These are phyloP conservation scores for Catagonus wagneri DNA, from an alignment of 2,113 vertebrate genomes.

Conservation along the genomic window DNA sequence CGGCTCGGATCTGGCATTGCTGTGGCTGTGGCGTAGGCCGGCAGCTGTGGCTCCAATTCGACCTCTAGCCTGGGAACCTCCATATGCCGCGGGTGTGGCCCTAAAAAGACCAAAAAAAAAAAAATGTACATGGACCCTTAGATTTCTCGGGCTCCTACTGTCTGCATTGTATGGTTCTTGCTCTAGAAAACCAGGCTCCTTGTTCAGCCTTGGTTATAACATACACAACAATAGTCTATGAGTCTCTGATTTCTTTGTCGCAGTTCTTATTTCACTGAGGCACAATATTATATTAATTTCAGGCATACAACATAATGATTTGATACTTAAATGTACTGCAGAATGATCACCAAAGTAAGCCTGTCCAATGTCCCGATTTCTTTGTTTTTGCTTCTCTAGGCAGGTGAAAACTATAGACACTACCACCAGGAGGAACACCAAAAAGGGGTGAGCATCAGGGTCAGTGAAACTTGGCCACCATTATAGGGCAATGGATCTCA, in stretches of 20 bases:
- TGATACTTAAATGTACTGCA: not conserved
- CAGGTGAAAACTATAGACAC: slow-evolving; percentile 77
- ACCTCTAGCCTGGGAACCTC: too few relatives aligned
- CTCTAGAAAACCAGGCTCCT: not conserved
- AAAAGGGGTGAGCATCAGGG: slow-evolving; percentile 75
- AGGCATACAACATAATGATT: not conserved
- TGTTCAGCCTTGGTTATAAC: not conserved
- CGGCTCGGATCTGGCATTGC: too few relatives aligned
- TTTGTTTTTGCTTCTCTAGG: slow-evolving; percentile 72
- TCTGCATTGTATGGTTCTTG: not conserved
- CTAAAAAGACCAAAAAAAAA: slow-evolving; percentile 9
- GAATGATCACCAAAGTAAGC: not conserved
- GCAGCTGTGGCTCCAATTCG: too few relatives aligned
- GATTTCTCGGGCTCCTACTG: not conserved
- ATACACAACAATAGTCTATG: not conserved
- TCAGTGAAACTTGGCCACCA: not conserved
- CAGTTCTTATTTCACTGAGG: not conserved
- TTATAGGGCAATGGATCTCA: not conserved
- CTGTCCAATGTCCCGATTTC: not conserved
- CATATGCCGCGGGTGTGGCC: too few relatives aligned
- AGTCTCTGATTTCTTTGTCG: not conserved
- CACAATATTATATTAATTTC: not conserved
- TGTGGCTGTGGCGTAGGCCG: too few relatives aligned
- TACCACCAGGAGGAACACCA: slow-evolving; percentile 52
- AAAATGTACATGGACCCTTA: not conserved